Conservation (phyloP, 1,140 invertebrate species). For the Solenopsis invicta region DNA sequence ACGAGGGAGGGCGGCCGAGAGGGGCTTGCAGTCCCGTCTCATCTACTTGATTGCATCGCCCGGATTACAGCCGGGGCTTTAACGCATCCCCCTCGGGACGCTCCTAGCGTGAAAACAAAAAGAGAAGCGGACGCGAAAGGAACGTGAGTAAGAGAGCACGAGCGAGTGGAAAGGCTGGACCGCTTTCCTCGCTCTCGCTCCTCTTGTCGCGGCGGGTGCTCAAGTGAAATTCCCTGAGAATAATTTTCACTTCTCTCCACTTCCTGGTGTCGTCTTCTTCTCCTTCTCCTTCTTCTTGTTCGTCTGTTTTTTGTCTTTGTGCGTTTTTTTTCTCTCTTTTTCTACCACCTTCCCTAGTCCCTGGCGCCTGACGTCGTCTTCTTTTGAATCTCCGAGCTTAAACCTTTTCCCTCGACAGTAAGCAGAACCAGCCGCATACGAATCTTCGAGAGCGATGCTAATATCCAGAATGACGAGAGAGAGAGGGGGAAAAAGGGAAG, state of each 20-base stretch:
- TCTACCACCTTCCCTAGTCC: not conserved
- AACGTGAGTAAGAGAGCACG: not conserved
- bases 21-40: constrained; percentile 73
- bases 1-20: constrained; percentile 27
- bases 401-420: constrained; percentile 49
- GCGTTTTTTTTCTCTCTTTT: not conserved
- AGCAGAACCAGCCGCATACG: constrained; percentile 64
- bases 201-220: constrained; percentile 26
- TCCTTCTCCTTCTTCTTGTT: constrained; percentile 20
- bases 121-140: constrained; percentile 66
- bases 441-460: constrained; percentile 49
- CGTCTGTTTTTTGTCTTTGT: constrained; percentile 4
- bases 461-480: constrained; percentile 42
- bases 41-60: constrained; percentile 79
- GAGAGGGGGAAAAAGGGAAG: not conserved
- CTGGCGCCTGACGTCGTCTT: constrained; percentile 40
- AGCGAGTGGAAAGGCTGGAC: constrained; percentile 56
- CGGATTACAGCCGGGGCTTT: constrained; percentile 77
- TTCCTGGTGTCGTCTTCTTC: constrained; percentile 34
- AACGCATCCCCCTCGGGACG: constrained; percentile 76
- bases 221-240: constrained; percentile 75
- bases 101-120: constrained; percentile 76
- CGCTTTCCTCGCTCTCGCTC: constrained; percentile 40
- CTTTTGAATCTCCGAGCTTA: constrained; percentile 64
- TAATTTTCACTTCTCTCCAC: constrained; percentile 75